These are phyloP conservation scores for Globicephala melas DNA, from an alignment of 2,113 vertebrate genomes.

Conservation along the genomic window DNA sequence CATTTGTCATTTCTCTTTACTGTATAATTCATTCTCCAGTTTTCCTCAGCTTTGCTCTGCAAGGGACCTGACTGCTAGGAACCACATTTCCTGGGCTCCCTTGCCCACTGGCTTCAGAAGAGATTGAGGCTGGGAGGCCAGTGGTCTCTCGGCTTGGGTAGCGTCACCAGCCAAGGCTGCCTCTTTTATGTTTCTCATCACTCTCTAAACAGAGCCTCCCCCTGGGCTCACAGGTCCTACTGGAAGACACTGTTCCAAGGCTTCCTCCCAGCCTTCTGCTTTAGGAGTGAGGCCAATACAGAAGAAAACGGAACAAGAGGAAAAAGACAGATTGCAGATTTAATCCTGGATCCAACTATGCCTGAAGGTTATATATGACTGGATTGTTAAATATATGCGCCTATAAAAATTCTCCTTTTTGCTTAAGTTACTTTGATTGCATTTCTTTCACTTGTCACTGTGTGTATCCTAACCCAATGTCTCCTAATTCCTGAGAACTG, in stretches of 20 bases:
- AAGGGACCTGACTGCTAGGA: background rate
- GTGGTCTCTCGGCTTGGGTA: background rate
- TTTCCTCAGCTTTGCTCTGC: background rate
- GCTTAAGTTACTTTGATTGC: background rate
- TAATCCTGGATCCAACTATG: background rate
- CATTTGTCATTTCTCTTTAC: background rate
- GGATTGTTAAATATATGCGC: background rate
- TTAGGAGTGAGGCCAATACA: background rate
- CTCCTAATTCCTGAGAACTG: background rate
- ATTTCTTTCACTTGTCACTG: background rate
- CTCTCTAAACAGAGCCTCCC: background rate
- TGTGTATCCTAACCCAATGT: background rate
- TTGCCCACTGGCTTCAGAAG: background rate
- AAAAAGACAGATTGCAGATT: background rate
- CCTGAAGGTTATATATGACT: background rate
- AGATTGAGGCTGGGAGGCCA: background rate
- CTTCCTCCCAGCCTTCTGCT: background rate
- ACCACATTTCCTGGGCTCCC: background rate
- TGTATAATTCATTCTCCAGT: background rate
- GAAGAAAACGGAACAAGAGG: background rate
- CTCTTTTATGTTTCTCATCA: background rate
- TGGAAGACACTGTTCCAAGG: background rate
- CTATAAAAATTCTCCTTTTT: background rate
- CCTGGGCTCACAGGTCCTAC: background rate
- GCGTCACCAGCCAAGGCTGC: too few relatives aligned